Base-by-base conservation (phyloP, 1,140 invertebrate genomes). In the Scaptomyza hsui region DNA sequence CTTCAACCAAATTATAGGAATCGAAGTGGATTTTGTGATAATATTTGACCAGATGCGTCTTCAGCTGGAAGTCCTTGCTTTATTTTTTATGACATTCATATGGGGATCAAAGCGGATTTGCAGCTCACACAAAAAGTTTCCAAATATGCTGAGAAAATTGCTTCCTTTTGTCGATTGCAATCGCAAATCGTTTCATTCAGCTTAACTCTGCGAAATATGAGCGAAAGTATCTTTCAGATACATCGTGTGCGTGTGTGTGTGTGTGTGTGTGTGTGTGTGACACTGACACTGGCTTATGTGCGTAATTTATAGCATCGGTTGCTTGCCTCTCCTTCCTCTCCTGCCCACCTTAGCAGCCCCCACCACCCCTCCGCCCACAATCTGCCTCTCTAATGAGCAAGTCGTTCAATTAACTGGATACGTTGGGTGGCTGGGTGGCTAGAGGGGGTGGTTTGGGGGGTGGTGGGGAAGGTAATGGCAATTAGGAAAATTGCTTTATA, bases 11-110 rank as follows among this genome's bases (percentile, higher is more conserved):
- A 86, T 88, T 88, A 86, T 88, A 86, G 82, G 18, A 37, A 32
- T 62, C 68, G 73, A 82, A 89, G 88, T 88, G 88, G 88, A 72
- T 80, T 79, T 56, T 79, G 64, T 41, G 72, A 68, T 75, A 89
- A 89, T 90, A 89, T 89, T 89, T 83, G 88, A 78, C 78, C 88
- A 89, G 88, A 89, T 89, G 88, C 78, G 86, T 49, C 41, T 26
- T 51, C 32, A 37, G 32, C 32, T n/a, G 48, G 13, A 56, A 71
- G 32, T 70, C 67, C 37, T 39, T 44, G 74, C 64, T 73, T 73
- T 63, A 85, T 80, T 82, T 89, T 86, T 86, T 82, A 86, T 86
- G 88, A 90, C 86, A 89, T 82, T 70, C 72, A 78, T 79, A 78
- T 89, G 78, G 79, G 85, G 80, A 89, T 85, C 80, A 89, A 85